phyloP scores from a whole-genome alignment of 2,797 vertebrate genomes.

The Halcyon leucocephala region DNA sequence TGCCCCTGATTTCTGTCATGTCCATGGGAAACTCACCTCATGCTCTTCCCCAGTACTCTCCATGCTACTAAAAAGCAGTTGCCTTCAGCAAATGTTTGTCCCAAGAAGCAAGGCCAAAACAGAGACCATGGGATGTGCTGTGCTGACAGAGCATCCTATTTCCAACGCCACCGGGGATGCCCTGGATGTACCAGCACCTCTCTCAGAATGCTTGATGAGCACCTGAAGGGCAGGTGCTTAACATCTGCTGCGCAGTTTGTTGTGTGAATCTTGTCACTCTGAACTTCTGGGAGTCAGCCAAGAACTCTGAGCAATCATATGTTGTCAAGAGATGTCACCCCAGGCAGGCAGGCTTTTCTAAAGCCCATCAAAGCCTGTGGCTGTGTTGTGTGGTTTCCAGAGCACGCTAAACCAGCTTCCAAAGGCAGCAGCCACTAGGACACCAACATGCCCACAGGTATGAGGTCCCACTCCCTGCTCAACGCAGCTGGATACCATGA shows the following conservation, averaged over 20 bases:
- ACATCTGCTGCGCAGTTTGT: not conserved
- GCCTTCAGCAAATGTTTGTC: not conserved
- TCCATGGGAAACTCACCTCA: not conserved
- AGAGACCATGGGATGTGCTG: not conserved
- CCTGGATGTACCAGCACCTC: not conserved
- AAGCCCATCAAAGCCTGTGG: not conserved
- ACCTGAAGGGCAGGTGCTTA: not conserved
- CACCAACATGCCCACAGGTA: not conserved
- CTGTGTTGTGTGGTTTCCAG: not conserved
- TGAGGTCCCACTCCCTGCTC: not conserved
- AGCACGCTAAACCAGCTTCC: not conserved
- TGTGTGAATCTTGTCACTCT: not conserved
- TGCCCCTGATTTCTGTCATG: rapidly evolving
- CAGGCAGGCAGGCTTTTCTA: not conserved
- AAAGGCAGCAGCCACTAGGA: not conserved
- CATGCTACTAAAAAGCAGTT: not conserved
- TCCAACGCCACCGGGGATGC: not conserved
- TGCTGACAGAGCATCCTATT: not conserved
- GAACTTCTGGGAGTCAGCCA: not conserved
- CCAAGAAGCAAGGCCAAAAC: not conserved
- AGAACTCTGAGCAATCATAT: not conserved
- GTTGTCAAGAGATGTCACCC: not conserved
- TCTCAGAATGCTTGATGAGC: not conserved
- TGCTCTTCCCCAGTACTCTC: not conserved
- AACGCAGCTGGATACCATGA: not conserved